Percentiles rank a stretch among this genome's conserved stretches.
Evolutionary conservation across 2,113 vertebrate genomes (phyloP).

Genomic region (Tricholaema leucomelas): DNA sequence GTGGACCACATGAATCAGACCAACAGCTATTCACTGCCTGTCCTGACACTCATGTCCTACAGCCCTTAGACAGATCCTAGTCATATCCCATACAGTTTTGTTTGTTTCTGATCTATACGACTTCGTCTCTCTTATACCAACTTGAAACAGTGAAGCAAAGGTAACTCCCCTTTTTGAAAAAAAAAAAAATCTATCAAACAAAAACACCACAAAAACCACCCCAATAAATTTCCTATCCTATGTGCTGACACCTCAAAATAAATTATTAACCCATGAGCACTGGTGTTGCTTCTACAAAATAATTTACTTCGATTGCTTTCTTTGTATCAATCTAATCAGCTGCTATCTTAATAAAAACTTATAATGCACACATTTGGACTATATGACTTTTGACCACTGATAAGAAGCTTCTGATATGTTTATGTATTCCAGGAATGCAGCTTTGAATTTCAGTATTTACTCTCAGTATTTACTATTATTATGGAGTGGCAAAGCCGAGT

Average conservation of each 20-base stretch:
- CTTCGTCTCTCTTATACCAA: not conserved
- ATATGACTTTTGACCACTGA: not conserved
- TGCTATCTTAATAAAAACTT: not conserved
- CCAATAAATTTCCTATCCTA: not conserved
- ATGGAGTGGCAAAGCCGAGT: not conserved
- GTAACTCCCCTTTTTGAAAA: not conserved
- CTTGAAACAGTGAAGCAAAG: not conserved
- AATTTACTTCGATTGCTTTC: not conserved
- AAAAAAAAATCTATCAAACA: not conserved
- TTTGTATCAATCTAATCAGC: not conserved
- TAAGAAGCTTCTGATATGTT: not conserved
- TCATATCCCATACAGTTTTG: not conserved
- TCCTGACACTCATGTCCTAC: not conserved
- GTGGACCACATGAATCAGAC: not conserved
- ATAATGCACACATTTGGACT: not conserved
- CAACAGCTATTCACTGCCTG: not conserved
- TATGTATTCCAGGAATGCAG: not conserved
- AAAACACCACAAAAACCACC: not conserved
- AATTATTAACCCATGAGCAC: not conserved
- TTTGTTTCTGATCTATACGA: not conserved
- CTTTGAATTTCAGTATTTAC: not conserved
- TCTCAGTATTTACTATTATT: constrained; percentile 1
- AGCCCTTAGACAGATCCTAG: not conserved
- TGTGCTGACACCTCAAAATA: not conserved
- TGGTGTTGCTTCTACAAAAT: not conserved